These are phyloP conservation scores for Ranitomeya variabilis DNA, from an alignment of 2,113 vertebrate species.

Conservation along the genomic window DNA sequence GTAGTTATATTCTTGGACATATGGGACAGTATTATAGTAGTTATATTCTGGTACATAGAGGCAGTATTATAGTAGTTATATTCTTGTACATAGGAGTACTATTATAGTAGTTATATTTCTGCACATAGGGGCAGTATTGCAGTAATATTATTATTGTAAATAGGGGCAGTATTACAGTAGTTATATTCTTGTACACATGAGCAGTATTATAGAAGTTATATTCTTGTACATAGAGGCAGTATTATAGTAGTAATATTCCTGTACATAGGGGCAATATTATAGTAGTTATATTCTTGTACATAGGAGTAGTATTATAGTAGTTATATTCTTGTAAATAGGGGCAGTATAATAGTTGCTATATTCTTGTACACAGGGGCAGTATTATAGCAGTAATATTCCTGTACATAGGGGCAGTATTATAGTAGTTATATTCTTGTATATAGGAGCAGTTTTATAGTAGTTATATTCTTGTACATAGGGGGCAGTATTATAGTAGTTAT, in stretches of 20 bases:
- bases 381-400: not conserved
- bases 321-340: not conserved
- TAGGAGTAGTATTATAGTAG: slow-evolving; percentile 1
- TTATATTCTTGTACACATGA: no score
- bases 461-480: no score
- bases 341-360: slow-evolving; percentile 12
- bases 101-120: slow-evolving; percentile 4
- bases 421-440: no score
- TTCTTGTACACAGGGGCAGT: not conserved
- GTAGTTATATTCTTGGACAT: not conserved
- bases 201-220: not conserved
- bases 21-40: not conserved
- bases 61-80: not conserved
- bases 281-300: not conserved
- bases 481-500: no score
- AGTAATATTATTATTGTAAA: not conserved
- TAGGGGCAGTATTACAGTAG: not conserved
- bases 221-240: not conserved
- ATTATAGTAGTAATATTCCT: no score
- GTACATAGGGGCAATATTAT: not conserved
- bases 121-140: not conserved
- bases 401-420: not conserved
- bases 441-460: no score
- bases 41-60: not conserved
- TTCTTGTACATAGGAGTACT: not conserved